These are phyloP conservation scores for Siniperca chuatsi DNA, from an alignment of 2,113 vertebrate species.

Conservation along the genomic window DNA sequence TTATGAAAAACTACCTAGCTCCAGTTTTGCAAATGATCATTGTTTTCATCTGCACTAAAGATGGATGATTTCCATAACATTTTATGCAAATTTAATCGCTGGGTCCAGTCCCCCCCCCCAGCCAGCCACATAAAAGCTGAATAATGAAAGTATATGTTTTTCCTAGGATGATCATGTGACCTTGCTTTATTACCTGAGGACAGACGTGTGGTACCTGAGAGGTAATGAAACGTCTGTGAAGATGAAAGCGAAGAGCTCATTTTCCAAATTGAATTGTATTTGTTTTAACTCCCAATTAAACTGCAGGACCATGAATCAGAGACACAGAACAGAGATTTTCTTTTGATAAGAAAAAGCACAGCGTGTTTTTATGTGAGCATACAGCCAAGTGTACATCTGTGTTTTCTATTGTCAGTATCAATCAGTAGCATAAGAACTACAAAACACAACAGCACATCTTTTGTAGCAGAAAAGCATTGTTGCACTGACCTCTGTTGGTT, in stretches of 20 bases:
- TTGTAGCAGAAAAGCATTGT: not conserved
- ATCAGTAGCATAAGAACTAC: not conserved
- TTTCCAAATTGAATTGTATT: constrained; percentile 23
- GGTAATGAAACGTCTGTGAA: not conserved
- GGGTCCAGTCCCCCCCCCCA: no score
- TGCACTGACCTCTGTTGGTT: not conserved
- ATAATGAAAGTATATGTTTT: not conserved
- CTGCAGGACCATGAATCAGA: constrained; percentile 24
- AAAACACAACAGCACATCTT: not conserved
- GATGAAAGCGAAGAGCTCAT: not conserved
- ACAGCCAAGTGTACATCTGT: not conserved
- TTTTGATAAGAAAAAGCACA: constrained; percentile 5
- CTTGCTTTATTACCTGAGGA: constrained; percentile 5
- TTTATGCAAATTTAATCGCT: not conserved
- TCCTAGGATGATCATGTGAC: not conserved
- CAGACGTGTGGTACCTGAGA: not conserved
- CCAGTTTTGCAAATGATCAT: constrained; percentile 6
- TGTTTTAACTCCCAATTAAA: constrained; percentile 33
- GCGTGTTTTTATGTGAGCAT: not conserved
- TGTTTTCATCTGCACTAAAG: not conserved
- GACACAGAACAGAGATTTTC: constrained; percentile 6
- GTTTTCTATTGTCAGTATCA: not conserved
- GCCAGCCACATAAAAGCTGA: not conserved
- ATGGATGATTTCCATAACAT: not conserved
- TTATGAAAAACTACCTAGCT: not conserved